These are phyloP conservation scores for Drosophila santomea DNA, from an alignment of 1,140 invertebrate genomes.

Conservation along the genomic window DNA sequence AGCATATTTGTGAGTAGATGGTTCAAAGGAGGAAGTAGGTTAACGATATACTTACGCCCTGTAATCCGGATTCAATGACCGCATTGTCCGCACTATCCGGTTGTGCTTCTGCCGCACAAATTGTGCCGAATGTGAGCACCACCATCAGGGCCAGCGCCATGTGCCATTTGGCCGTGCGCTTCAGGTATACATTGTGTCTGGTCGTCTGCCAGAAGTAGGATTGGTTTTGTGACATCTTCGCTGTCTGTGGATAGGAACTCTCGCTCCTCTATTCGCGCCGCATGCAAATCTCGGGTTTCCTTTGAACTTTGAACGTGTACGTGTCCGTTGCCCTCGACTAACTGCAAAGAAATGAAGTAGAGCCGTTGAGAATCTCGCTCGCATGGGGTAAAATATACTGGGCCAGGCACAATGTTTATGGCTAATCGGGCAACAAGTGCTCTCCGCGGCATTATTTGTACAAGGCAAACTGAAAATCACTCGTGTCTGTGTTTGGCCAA, in stretches of 20 bases:
- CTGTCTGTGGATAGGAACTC: constrained; percentile 30
- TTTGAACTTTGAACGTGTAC: constrained; percentile 30
- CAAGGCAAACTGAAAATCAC: constrained; percentile 44
- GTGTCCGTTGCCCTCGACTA: constrained; percentile 56
- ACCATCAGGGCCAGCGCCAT: constrained; percentile 79
- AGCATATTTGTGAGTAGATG: too few relatives aligned
- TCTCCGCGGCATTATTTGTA: constrained; percentile 43
- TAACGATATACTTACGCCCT: constrained; percentile 37
- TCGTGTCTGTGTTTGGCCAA: constrained; percentile 45
- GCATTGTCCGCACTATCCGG: constrained; percentile 64
- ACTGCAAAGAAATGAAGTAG: constrained; percentile 59
- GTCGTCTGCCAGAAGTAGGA: constrained; percentile 84
- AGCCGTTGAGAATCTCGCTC: constrained; percentile 28
- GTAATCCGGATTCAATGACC: constrained; percentile 45
- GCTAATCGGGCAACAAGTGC: constrained; percentile 68
- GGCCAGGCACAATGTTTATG: constrained; percentile 28
- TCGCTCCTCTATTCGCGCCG: constrained; percentile 21
- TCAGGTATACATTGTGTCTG: constrained; percentile 83
- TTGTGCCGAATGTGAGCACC: constrained; percentile 78
- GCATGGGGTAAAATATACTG: constrained; percentile 24
- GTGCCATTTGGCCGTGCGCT: constrained; percentile 78
- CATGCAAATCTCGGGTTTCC: constrained; percentile 31
- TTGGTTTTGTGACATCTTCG: constrained; percentile 83
- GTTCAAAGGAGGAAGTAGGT: too few relatives aligned
- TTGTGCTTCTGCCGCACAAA: constrained; percentile 74